Evolutionary conservation across 2,797 vertebrate species (phyloP).

Genomic region (Gadopsis marmoratus): DNA sequence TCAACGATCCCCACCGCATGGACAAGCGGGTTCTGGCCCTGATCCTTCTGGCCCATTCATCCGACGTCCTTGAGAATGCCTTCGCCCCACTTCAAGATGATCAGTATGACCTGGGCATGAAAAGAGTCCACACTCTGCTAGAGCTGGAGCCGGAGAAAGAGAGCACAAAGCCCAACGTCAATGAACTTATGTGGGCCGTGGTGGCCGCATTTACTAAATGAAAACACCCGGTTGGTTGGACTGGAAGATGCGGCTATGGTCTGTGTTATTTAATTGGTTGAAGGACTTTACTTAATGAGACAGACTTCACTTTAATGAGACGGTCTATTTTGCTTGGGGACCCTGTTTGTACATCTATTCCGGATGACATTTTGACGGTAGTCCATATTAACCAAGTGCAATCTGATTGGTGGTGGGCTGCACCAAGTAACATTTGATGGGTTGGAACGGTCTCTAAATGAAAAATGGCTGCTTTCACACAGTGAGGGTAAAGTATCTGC

Average conservation of each 20-base stretch:
- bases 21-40: slow-evolving; percentile 95
- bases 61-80: slow-evolving; percentile 97
- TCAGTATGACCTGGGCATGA: slow-evolving; percentile 97
- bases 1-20: slow-evolving; percentile 96
- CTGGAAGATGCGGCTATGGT: slow-evolving; percentile 76
- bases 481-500: slow-evolving; percentile 56
- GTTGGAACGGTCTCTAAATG: slow-evolving; percentile 57
- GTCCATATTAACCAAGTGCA: slow-evolving; percentile 75
- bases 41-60: slow-evolving; percentile 95
- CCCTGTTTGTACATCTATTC: slow-evolving; percentile 75
- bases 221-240: slow-evolving; percentile 68
- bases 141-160: slow-evolving; percentile 97
- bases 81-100: slow-evolving; percentile 97
- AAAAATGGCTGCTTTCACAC: slow-evolving; percentile 59
- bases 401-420: slow-evolving; percentile 80
- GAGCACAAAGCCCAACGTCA: slow-evolving; percentile 91
- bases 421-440: slow-evolving; percentile 65
- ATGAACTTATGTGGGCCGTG: slow-evolving; percentile 97
- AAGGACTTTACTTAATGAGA: slow-evolving; percentile 77
- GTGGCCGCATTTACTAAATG: slow-evolving; percentile 97
- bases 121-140: slow-evolving; percentile 93
- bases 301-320: slow-evolving; percentile 78
- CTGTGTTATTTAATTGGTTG: slow-evolving; percentile 79
- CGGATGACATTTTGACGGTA: slow-evolving; percentile 71
- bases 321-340: slow-evolving; percentile 80